Evolutionary conservation across 2,113 vertebrate genomes (phyloP), one percentile per base, ranked within the genome.

Genomic region (Trematomus loennbergii): DNA sequence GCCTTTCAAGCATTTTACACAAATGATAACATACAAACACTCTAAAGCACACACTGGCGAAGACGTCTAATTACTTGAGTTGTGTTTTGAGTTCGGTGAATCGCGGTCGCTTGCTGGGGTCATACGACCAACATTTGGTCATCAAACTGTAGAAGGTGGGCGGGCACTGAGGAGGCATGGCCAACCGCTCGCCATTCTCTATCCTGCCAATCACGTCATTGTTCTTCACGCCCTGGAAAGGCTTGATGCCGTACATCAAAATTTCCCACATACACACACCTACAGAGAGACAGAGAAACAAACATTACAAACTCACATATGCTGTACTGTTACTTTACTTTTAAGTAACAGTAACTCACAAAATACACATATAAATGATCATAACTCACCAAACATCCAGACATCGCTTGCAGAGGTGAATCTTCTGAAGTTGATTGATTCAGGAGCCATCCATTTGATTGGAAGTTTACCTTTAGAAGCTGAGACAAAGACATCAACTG

Each of bases 381-480:
- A 1, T 0, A 66, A 92, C 97, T 95, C 84, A 99, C 98, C 98
- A 82, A 99, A 99, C 98, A 99, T 99, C 98, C 98, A 99, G 29
- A 99, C 98, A 0, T 99, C 98, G 1, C 98, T 99, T 62, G 98
- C 98, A 88, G 98, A 99, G 87, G 98, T 99, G 95, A 99, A 99
- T 80, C 98, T 97, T 83, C 98, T 95, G 92, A 99, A 99, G 94
- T 99, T 99, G 89, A 99, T 99, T 2, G 98, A 99, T 91, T 99
- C 98, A 79, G 98, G 98, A 85, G 98, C 98, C 98, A 99, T 99
- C 98, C 98, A 99, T 53, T 99, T 99, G 83, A 99, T 99, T 3
- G 98, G 98, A 20, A 99, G 93, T 94, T 99, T 99, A 79, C 98
- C 98, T 96, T 99, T 99, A 91, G 98, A 99, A 88, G 98, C 98